Percentiles rank a stretch among this genome's conserved stretches.
Conservation (phyloP, 92 coral and sea anemone genomes). For the Virgularia gustaviana region DNA sequence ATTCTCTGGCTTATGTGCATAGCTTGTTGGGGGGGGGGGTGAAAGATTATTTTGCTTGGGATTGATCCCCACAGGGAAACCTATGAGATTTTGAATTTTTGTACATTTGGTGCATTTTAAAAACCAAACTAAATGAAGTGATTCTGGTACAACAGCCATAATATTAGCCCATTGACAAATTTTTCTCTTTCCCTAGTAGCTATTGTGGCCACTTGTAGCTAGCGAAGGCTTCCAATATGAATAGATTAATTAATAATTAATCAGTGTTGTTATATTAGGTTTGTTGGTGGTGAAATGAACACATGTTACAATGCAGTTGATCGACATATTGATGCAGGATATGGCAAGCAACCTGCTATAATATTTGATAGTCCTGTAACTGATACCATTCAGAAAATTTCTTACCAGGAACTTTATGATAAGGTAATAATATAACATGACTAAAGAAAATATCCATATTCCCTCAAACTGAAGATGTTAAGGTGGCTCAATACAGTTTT, state of each 20-base stretch:
- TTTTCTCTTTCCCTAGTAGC: background rate
- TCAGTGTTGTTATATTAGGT: conserved; percentile 47
- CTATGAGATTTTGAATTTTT: too few species aligned
- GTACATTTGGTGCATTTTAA: too few species aligned
- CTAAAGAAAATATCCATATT: background rate
- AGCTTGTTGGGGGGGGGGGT: too few species aligned
- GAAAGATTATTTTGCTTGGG: too few species aligned
- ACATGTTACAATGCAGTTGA: conserved; percentile 91
- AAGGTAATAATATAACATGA: conserved; percentile 58
- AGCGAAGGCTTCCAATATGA: too few species aligned
- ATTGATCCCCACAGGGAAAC: too few species aligned
- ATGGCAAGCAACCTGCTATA: conserved; percentile 64
- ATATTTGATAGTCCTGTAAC: conserved; percentile 90
- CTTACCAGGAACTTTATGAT: conserved; percentile 73
- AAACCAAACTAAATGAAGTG: too few species aligned
- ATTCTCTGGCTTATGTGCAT: too few species aligned
- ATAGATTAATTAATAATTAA: too few species aligned
- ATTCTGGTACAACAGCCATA: too few species aligned
- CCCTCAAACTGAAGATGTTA: background rate
- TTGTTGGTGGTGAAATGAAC: conserved; percentile 88
- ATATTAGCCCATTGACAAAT: background rate
- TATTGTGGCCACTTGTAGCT: too few species aligned
- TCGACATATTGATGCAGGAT: conserved; percentile 76
- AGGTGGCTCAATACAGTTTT: too few species aligned
- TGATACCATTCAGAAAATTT: conserved; percentile 76